These are phyloP conservation scores for Sussaba pulchella DNA, from an alignment of 2,888 invertebrate species.

Conservation along the genomic window DNA sequence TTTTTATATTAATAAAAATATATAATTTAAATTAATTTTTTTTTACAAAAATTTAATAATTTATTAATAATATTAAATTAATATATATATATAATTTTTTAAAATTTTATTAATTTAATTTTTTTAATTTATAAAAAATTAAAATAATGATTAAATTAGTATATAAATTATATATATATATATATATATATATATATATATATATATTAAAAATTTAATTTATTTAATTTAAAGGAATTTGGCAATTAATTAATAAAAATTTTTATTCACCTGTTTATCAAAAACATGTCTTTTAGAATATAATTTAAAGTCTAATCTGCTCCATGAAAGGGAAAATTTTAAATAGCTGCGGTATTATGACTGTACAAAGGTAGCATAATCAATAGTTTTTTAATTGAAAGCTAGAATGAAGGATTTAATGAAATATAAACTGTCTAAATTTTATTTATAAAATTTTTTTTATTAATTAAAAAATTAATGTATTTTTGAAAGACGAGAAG, in stretches of 20 bases:
- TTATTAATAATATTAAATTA: slow-evolving; percentile 75
- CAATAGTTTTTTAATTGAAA: slow-evolving; percentile 92
- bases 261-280: slow-evolving; percentile 90
- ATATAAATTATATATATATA: slow-evolving; percentile 70
- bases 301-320: slow-evolving; percentile 90
- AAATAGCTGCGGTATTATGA: slow-evolving; percentile 92
- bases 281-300: slow-evolving; percentile 90
- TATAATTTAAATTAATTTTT: slow-evolving; percentile 80
- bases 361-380: slow-evolving; percentile 94
- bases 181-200: slow-evolving; percentile 60
- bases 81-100: slow-evolving; percentile 74
- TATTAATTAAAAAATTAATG: slow-evolving; percentile 88
- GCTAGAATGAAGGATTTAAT: slow-evolving; percentile 92
- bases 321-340: slow-evolving; percentile 88
- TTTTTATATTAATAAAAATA: slow-evolving; percentile 85
- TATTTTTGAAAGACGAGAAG: slow-evolving; percentile 89
- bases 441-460: slow-evolving; percentile 85
- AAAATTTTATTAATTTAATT: slow-evolving; percentile 82
- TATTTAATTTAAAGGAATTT: slow-evolving; percentile 87
- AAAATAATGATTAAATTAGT: slow-evolving; percentile 80
- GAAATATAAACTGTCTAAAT: slow-evolving; percentile 88
- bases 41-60: slow-evolving; percentile 85
- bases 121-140: slow-evolving; percentile 83
- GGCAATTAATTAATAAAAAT: slow-evolving; percentile 85
- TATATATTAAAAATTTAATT: slow-evolving; percentile 67